These are phyloP conservation scores for Sternarchorhynchus goeldii DNA, from an alignment of 2,797 vertebrate species.

Conservation along the genomic window DNA sequence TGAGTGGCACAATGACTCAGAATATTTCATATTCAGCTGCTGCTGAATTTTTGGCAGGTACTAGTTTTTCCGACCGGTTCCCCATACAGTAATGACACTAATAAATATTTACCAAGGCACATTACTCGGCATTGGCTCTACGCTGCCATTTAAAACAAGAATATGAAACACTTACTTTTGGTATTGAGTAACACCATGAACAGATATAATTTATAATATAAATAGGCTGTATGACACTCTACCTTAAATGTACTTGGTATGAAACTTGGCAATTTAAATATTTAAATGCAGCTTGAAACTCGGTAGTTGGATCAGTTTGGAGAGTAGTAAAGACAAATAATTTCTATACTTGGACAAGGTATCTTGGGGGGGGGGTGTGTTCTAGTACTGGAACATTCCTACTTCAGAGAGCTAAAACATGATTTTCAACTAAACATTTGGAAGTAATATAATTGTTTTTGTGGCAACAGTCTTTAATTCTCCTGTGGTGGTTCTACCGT, in stretches of 20 bases:
- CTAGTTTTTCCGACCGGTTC: not conserved
- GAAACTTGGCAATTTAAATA: not conserved
- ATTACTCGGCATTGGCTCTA: slow-evolving; percentile 3
- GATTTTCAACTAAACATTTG: no score
- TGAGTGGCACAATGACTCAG: not conserved
- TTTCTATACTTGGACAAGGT: not conserved
- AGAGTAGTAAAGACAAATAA: not conserved
- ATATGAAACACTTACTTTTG: not conserved
- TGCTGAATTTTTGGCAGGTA: no score
- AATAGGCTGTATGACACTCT: not conserved
- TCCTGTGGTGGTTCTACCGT: no score
- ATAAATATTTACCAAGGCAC: slow-evolving; percentile 41
- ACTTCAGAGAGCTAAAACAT: no score
- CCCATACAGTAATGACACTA: not conserved
- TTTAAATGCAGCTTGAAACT: not conserved
- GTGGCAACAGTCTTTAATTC: no score
- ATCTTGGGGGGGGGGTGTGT: not conserved
- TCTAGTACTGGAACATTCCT: no score
- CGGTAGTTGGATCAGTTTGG: not conserved
- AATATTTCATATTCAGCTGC: no score
- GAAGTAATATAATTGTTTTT: no score
- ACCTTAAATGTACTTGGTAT: not conserved
- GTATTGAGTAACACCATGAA: not conserved
- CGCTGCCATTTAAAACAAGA: not conserved
- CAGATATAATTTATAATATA: not conserved